Evolutionary conservation across 2,888 invertebrate genomes (phyloP).

Genomic region (Andrena camellia): DNA sequence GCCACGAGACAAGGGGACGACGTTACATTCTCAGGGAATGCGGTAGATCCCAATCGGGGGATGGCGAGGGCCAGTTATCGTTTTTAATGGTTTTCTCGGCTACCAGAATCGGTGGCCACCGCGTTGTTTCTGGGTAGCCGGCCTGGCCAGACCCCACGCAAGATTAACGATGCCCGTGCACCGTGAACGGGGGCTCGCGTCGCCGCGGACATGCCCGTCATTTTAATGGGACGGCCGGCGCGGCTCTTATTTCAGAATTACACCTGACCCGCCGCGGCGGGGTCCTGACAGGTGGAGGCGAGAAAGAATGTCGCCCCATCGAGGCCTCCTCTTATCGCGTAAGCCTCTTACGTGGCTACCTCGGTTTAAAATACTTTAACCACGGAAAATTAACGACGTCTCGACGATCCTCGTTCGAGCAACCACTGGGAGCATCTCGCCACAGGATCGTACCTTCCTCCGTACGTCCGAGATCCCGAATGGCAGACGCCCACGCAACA

Average conservation of each 20-base stretch:
- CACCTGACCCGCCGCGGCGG: slow-evolving; percentile 47
- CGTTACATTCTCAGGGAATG: slow-evolving; percentile 68
- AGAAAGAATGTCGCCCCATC: slow-evolving; percentile 48
- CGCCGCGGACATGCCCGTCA: slow-evolving; percentile 61
- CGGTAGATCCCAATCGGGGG: slow-evolving; percentile 70
- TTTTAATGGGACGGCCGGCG: slow-evolving; percentile 68
- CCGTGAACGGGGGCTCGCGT: slow-evolving; percentile 53
- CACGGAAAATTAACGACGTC: slow-evolving; percentile 46
- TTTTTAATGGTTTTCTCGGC: slow-evolving; percentile 73
- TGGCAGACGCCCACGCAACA: not conserved
- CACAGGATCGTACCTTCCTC: too few relatives aligned
- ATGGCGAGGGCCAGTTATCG: slow-evolving; percentile 58
- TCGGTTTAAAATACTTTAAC: slow-evolving; percentile 33
- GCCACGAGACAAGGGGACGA: slow-evolving; percentile 18
- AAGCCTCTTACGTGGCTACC: slow-evolving; percentile 56
- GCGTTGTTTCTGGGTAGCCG: slow-evolving; percentile 45
- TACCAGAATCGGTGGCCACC: slow-evolving; percentile 55
- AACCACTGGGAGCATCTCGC: too few relatives aligned
- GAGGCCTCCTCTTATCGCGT: slow-evolving; percentile 52
- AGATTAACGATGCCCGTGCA: slow-evolving; percentile 67
- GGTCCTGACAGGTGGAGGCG: slow-evolving; percentile 59
- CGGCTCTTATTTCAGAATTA: slow-evolving; percentile 67
- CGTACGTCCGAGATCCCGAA: not conserved
- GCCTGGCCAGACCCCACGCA: slow-evolving; percentile 47
- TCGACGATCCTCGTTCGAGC: not conserved